These are phyloP conservation scores for Hoplodrina blanda DNA, from an alignment of 2,888 invertebrate genomes.

Conservation along the genomic window DNA sequence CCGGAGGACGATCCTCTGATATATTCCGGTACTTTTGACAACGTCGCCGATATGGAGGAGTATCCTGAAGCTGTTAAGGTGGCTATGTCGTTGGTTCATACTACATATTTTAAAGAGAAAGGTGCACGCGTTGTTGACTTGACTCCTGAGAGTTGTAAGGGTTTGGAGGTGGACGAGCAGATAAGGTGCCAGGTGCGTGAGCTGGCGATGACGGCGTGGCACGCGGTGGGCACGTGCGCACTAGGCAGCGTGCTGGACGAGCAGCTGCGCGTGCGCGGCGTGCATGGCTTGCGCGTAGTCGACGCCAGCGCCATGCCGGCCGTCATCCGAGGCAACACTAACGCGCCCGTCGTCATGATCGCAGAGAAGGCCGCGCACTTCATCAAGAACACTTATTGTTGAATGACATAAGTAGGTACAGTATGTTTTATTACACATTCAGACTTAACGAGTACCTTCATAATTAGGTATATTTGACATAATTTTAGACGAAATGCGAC, in stretches of 20 bases:
- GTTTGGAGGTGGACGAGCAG: constrained; percentile 69
- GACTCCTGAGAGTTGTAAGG: constrained; percentile 70
- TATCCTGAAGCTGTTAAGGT: constrained; percentile 74
- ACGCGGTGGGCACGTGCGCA: constrained; percentile 82
- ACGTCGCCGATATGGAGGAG: constrained; percentile 72
- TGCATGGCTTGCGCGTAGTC: constrained; percentile 76
- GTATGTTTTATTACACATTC: background rate
- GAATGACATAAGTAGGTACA: background rate
- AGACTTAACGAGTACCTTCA: background rate
- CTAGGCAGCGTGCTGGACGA: constrained; percentile 80
- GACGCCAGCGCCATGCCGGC: constrained; percentile 84
- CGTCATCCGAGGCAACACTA: constrained; percentile 82
- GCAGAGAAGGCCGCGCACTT: constrained; percentile 82
- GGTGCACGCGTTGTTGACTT: constrained; percentile 74
- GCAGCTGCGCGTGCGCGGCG: constrained; percentile 72
- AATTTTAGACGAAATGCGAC: background rate
- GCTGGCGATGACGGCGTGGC: constrained; percentile 82
- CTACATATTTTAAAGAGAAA: constrained; percentile 74
- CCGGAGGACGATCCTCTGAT: constrained; percentile 77
- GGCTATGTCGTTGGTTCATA: constrained; percentile 72
- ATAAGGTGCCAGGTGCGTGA: constrained; percentile 83
- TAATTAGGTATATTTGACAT: background rate
- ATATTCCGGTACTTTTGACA: constrained; percentile 77
- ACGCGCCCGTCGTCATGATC: constrained; percentile 84
- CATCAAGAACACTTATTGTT: constrained; percentile 71